Conservation (phyloP, 2,888 invertebrate genomes). For the Aspidapion aeneum region DNA sequence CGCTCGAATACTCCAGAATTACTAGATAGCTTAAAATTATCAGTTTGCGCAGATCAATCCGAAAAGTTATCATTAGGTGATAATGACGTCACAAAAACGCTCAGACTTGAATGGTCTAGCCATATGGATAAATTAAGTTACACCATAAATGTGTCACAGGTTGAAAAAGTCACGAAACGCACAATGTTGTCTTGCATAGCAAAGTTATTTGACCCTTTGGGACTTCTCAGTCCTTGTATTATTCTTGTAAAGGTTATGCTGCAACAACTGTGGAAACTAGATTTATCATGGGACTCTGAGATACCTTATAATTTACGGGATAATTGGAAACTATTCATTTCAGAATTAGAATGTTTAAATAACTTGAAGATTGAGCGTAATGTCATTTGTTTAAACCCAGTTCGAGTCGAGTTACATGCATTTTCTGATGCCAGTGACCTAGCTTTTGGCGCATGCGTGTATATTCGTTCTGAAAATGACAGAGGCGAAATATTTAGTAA, state of each 20-base stretch:
- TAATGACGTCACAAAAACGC: background rate
- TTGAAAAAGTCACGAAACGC: background rate
- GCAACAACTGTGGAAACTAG: background rate
- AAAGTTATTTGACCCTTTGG: background rate
- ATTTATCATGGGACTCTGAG: background rate
- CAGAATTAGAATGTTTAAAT: background rate
- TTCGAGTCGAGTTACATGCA: background rate
- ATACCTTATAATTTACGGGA: background rate
- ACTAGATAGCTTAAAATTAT: background rate
- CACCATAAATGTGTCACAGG: background rate
- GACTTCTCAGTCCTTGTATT: background rate
- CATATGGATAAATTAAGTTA: background rate
- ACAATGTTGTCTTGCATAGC: background rate
- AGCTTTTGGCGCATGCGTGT: background rate
- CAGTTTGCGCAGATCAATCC: background rate
- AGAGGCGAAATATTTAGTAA: background rate
- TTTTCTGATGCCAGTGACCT: background rate
- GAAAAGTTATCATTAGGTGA: background rate
- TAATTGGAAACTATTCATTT: background rate
- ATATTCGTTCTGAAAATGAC: background rate
- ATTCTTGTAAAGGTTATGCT: background rate
- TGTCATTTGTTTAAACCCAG: background rate
- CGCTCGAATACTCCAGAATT: background rate
- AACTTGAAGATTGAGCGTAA: background rate
- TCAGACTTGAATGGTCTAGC: background rate